Base-by-base conservation (phyloP, 37 sponge, comb jelly and placozoan genomes). In the Aphrocallistes beatrix region DNA sequence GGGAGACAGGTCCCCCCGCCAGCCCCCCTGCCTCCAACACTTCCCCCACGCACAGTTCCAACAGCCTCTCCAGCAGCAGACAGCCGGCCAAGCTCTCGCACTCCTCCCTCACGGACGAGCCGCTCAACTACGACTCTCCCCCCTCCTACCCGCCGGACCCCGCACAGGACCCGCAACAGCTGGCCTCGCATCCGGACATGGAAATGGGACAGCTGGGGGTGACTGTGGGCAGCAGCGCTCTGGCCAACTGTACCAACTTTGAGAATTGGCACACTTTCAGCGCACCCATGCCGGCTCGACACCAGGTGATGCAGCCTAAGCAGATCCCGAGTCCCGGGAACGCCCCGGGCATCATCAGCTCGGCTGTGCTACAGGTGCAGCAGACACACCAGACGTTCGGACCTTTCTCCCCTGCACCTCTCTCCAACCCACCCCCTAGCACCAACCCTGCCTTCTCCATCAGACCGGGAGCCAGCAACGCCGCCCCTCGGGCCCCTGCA, bases 91-190 rank as follows among this genome's bases (percentile, higher is more conserved):
- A 60, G 34, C 75, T 60, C 17, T 60, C 75, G 6, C 75, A 60
- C 75, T 60, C 75, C 75, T 60, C 75, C 34, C 75, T 60, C 75
- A 13, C 25, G 6, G 75, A 60, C 34, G 75, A 60, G n/a, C 75
- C 75, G 28, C 75, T 60, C 75, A 13, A 13, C 75, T 60, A 60
- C 75, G 75, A 60, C 3, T 25, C 75, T 1, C 28, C 28, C 6
- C 75, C 25, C 34, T 3, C 75, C 28, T 60, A 60, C 75, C 45
- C 45, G 10, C 8, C 75, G 10, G 75, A 60, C 6, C 75, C 25
- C 25, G 25, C 75, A 6, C 21, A 3, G 28, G 75, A 28, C 28
- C 34, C 75, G 34, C 75, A 60, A 3, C 75, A 25, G 32, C 75
- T 28, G 32, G n/a, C n/a, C n/a, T 13, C 75, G 34, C 75, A 60